Conservation (phyloP, 1,140 invertebrate genomes). For the Thereuonema tuberculata region DNA sequence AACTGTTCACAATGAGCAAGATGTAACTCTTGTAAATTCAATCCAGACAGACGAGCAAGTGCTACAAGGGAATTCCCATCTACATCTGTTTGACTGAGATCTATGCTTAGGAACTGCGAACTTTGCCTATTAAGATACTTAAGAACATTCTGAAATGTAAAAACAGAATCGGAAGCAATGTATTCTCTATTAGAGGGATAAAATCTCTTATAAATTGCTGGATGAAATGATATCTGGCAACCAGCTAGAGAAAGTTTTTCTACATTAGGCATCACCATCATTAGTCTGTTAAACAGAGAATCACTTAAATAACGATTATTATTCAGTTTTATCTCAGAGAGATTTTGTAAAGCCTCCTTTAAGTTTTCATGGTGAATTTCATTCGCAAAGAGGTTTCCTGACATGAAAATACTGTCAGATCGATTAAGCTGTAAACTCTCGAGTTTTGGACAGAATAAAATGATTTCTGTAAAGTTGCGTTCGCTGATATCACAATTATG, state of each 20-base stretch:
- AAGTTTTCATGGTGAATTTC: slow-evolving; percentile 37
- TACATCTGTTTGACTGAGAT: slow-evolving; percentile 49
- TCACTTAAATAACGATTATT: slow-evolving; percentile 55
- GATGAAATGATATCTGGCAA: slow-evolving; percentile 52
- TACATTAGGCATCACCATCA: slow-evolving; percentile 42
- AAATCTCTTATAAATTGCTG: slow-evolving; percentile 46
- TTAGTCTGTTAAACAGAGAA: slow-evolving; percentile 47
- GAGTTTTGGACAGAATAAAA: slow-evolving; percentile 41
- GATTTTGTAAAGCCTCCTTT: slow-evolving; percentile 37
- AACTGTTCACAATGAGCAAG: slow-evolving; percentile 49
- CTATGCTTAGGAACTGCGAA: slow-evolving; percentile 39
- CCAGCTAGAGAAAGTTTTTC: slow-evolving; percentile 44
- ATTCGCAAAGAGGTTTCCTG: slow-evolving; percentile 46
- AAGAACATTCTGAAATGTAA: slow-evolving; percentile 51
- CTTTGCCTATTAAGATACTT: slow-evolving; percentile 41
- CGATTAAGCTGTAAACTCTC: slow-evolving; percentile 42
- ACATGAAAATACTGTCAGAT: slow-evolving; percentile 55
- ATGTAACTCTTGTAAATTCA: slow-evolving; percentile 41
- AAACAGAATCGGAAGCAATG: slow-evolving; percentile 46
- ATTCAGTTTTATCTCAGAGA: slow-evolving; percentile 43
- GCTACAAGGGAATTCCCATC: slow-evolving; percentile 43
- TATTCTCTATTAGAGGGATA: slow-evolving; percentile 39
- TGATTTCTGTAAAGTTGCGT: slow-evolving; percentile 41
- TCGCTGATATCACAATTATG: slow-evolving; percentile 45
- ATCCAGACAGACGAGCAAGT: slow-evolving; percentile 36